These are phyloP conservation scores for Habropoda laboriosa DNA, from an alignment of 1,140 invertebrate species.

Conservation along the genomic window DNA sequence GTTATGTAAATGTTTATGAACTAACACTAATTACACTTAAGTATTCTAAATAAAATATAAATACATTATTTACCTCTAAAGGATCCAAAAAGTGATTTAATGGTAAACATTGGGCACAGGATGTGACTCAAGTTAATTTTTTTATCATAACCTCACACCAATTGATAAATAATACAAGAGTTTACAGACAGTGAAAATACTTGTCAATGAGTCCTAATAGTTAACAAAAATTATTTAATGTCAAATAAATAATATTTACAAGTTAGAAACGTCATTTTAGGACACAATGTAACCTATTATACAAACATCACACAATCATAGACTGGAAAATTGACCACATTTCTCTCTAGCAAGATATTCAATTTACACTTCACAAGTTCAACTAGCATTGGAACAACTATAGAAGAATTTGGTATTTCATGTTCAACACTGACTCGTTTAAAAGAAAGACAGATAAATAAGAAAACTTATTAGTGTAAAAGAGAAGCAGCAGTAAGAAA, in stretches of 20 bases:
- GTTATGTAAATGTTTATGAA: conserved; percentile 54
- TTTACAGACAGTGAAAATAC: conserved; percentile 27
- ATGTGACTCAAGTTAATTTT: conserved; percentile 63
- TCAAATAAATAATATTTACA: conserved; percentile 68
- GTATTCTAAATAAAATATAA: conserved; percentile 1
- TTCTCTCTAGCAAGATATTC: conserved; percentile 48
- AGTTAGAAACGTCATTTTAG: conserved; percentile 78
- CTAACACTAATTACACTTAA: neutral
- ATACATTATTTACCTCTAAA: conserved; percentile 60
- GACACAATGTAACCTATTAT: conserved; percentile 78
- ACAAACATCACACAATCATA: conserved; percentile 78
- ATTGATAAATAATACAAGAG: conserved; percentile 61
- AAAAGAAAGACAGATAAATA: neutral
- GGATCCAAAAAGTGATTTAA: conserved; percentile 46
- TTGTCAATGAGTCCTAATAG: conserved; percentile 51
- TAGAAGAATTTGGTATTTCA: conserved; percentile 13
- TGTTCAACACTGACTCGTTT: neutral
- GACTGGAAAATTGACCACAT: conserved; percentile 68
- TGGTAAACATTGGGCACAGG: conserved; percentile 65
- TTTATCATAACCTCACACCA: conserved; percentile 75
- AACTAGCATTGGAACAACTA: conserved; percentile 9
- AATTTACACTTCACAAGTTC: conserved; percentile 26
- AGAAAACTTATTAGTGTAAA: neutral
- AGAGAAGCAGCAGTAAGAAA: neutral
- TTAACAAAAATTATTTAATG: conserved; percentile 58